Base-by-base conservation (phyloP, 2,113 vertebrate species). In the Anseranas semipalmata region DNA sequence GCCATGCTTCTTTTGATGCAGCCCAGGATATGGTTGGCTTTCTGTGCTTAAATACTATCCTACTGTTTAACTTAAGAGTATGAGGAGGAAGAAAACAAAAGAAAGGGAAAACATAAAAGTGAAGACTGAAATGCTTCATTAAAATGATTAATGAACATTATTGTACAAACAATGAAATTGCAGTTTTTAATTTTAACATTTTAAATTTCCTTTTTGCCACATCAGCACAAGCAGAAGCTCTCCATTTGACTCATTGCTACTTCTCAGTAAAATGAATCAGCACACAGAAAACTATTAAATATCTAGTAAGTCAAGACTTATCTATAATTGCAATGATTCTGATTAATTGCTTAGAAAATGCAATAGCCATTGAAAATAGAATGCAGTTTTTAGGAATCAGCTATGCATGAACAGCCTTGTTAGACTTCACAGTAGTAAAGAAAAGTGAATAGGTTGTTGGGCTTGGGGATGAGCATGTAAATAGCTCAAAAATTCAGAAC, bases 281-380 rank as follows among this genome's bases (percentile, higher is more conserved):
- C 48, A 81, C 7, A 56, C n/a, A 59, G 19, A 79, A 95, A 70
- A 28, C 50, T 83, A 85, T 74, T 93, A 88, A 92, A 74, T 71
- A 86, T 32, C 52, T 90, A 86, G 78, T 55, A 89, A 89, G 30
- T 80, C 65, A 90, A 74, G 43, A 63, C 17, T 86, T 93, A 77
- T 60, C 39, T 72, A 55, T 68, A 94, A 88, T 37, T 93, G 33
- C 52, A 87, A 70, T 25, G 24, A 63, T 71, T 95, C 33, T 88
- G 60, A 84, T 78, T 86, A 94, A 86, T 84, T 86, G 17, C 32
- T 85, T 45, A 92, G 68, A 87, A 92, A 90, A 92, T 17, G 33
- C 83, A 93, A 86, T 1, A 4, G 33, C 35, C 62, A 52, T 48
- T 79, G 65, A 84, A 95, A 86, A 20, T 30, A 55, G 43, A 94